Conservation (phyloP, 1,140 invertebrate species). For the Daktulosphaira vitifoliae region DNA sequence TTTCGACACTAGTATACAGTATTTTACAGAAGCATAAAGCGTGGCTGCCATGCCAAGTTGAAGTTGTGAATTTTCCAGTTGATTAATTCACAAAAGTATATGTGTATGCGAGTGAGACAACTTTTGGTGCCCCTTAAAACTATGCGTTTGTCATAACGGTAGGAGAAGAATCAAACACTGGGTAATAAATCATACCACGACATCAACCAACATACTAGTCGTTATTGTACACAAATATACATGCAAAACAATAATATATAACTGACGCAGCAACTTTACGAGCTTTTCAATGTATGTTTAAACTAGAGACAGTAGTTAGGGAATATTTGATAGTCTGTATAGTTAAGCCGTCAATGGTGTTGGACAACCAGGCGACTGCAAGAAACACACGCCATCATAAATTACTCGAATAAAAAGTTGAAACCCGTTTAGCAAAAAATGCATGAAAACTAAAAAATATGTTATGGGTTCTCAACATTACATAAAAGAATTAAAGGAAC, state of each 20-base stretch:
- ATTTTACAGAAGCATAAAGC: too few species aligned
- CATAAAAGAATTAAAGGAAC: too few species aligned
- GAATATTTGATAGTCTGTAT: neutral
- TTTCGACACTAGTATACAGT: too few species aligned
- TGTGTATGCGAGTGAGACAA: neutral
- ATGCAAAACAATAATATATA: too few species aligned
- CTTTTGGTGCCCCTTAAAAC: too few species aligned
- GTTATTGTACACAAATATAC: neutral
- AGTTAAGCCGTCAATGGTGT: neutral
- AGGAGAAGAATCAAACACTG: neutral
- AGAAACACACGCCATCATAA: too few species aligned
- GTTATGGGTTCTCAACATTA: too few species aligned
- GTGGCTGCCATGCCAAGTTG: neutral
- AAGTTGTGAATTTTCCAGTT: slow-evolving; percentile 9
- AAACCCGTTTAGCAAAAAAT: too few species aligned
- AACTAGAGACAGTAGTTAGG: neutral
- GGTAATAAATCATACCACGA: slow-evolving; percentile 15
- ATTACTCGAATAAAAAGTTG: too few species aligned
- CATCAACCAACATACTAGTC: neutral
- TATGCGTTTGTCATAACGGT: neutral
- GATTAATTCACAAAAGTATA: slow-evolving; percentile 15
- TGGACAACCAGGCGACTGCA: neutral
- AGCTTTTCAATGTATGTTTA: neutral
- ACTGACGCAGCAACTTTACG: neutral
- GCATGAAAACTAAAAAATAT: too few species aligned